Base-by-base conservation (phyloP, 2,888 invertebrate species). In the Clepsis dumicolana region DNA sequence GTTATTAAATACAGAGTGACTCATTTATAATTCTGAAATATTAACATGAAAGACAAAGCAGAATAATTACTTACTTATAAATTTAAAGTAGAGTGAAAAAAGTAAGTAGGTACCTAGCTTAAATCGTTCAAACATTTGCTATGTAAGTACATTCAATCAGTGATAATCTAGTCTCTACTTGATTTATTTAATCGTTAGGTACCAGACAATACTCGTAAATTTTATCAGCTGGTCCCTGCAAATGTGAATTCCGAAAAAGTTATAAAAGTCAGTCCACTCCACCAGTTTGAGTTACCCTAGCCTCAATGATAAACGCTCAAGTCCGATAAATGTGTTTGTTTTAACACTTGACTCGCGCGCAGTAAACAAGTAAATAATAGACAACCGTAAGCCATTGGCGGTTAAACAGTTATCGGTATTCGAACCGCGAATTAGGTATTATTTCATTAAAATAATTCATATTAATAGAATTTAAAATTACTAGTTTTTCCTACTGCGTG, bases 321-420 rank as follows among this genome's bases (percentile, higher is more conserved):
- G 54, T 48, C 29, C 25, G 44, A 48, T 60, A 14, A 65, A 54
- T 3, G 7, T 66, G 29, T 66, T 66, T 61, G 32, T 25, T 66
- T 66, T 61, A 35, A 48, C 61, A 61, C 61, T 61, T 61, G 25
- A 25, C 54, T 21, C 32, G 48, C 41, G 41, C 1, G 50, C 21
- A 25, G 32, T 53, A 41, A 53, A 52, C 52, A 50, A 25, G 32
- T 48, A 66, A 54, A 54, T 35, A 50, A 8, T 18, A 25, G 32
- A 61, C 32, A 25, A 16, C 35, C 54, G 57, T 35, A 50, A 61
- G 16, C 16, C 2, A 18, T 44, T 44, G 44, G 44, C 44, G 8
- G 44, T 7, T 4, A 44, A 44, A 5, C 24, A n/a, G 32, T 41
- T 64, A 50, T 65, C 64, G 35, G 56, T 35, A 48, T 16, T 44